phyloP scores from a whole-genome alignment of 2,113 vertebrate genomes.

The Epinephelus lanceolatus region DNA sequence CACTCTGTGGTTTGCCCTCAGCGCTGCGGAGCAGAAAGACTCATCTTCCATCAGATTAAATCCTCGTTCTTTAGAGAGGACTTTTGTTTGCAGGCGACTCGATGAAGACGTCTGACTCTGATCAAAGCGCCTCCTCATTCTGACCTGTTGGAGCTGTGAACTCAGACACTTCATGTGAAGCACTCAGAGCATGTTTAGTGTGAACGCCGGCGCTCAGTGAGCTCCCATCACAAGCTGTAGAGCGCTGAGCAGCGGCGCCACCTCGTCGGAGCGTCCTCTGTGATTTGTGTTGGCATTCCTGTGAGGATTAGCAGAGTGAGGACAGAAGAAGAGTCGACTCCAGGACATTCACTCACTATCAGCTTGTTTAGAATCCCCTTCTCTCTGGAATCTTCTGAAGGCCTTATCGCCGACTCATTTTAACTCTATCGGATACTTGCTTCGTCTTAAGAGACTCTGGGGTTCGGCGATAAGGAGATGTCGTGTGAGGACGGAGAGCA shows the following conservation, averaged over 20 bases:
- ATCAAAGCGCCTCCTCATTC: not conserved
- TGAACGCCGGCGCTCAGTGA: not conserved
- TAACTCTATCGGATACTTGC: conserved; percentile 16
- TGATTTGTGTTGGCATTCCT: conserved; percentile 28
- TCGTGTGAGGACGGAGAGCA: not conserved
- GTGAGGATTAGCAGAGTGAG: conserved; percentile 43
- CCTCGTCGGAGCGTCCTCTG: not conserved
- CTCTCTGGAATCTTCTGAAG: conserved; percentile 17
- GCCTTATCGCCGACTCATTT: conserved; percentile 37
- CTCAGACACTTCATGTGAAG: not conserved
- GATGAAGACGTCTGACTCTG: not conserved
- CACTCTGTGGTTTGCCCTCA: not conserved
- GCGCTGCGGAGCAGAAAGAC: not conserved
- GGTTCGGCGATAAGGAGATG: conserved; percentile 9
- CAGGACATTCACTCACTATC: not conserved
- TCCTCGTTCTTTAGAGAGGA: not conserved
- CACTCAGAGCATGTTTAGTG: not conserved
- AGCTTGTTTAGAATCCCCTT: conserved; percentile 11
- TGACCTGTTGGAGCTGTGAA: not conserved
- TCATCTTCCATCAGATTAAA: not conserved
- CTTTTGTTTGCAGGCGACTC: not conserved
- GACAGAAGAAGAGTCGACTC: not conserved
- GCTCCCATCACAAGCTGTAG: not conserved
- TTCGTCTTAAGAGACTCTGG: conserved; percentile 5
- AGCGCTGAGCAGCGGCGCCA: not conserved